Conservation (phyloP, 2,888 invertebrate species). For the Lithophane ornitopus region DNA sequence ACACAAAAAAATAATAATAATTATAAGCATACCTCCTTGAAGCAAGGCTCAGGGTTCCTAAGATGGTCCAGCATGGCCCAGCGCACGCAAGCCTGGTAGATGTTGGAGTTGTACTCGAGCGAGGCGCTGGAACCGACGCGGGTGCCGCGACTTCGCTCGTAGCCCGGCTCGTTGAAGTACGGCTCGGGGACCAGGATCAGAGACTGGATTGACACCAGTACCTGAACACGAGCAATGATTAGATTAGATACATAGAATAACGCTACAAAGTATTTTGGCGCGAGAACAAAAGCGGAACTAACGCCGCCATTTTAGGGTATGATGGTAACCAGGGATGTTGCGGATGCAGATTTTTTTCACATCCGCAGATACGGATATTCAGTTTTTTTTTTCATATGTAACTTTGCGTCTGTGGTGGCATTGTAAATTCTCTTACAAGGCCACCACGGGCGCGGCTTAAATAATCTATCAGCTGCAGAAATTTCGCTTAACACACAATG, state of each 20-base stretch:
- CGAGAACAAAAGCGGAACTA: neutral
- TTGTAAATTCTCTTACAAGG: no score
- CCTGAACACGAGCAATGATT: conserved; percentile 83
- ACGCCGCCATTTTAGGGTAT: no score
- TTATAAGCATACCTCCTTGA: conserved; percentile 93
- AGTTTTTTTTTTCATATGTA: no score
- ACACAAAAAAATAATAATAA: neutral
- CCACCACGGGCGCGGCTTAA: no score
- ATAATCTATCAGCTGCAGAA: no score
- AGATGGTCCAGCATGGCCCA: conserved; percentile 99
- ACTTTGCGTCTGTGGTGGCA: no score
- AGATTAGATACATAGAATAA: neutral
- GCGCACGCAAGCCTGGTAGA: conserved; percentile 97
- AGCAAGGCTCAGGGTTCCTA: conserved; percentile 96
- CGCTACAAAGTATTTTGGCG: neutral
- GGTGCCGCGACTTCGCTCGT: conserved; percentile 97
- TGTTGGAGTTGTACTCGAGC: conserved; percentile 98
- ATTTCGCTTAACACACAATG: no score
- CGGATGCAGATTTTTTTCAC: no score
- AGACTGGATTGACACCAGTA: conserved; percentile 97
- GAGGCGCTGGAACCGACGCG: conserved; percentile 97
- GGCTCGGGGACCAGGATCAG: conserved; percentile 97
- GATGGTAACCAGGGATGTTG: no score
- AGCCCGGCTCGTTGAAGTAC: conserved; percentile 98
- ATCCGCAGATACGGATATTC: no score